Evolutionary conservation across 2,113 vertebrate genomes (phyloP).

Genomic region (Syngnathus floridae): DNA sequence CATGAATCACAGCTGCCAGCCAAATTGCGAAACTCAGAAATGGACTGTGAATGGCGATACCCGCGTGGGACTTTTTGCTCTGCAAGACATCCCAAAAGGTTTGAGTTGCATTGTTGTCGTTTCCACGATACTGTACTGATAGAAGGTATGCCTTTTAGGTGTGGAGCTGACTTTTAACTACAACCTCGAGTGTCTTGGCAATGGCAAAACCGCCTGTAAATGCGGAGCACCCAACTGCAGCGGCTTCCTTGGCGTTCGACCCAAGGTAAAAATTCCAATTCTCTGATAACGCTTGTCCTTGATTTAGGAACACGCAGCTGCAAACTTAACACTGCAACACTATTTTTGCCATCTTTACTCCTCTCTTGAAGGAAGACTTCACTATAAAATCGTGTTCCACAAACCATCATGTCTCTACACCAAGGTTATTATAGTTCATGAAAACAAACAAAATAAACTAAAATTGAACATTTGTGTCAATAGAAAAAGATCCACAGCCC

Average conservation of each 20-base stretch:
- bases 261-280: constrained; percentile 75
- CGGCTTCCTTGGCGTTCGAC: constrained; percentile 91
- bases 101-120: constrained; percentile 22
- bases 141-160: constrained; percentile 58
- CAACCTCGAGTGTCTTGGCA: constrained; percentile 95
- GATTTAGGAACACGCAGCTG: too few species aligned
- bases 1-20: constrained; percentile 98
- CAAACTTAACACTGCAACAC: too few species aligned
- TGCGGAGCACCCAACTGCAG: constrained; percentile 97
- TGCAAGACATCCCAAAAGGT: constrained; percentile 95
- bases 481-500: too few species aligned
- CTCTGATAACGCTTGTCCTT: too few species aligned
- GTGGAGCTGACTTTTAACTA: constrained; percentile 98
- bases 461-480: too few species aligned
- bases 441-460: too few species aligned
- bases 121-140: constrained; percentile 1
- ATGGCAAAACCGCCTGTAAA: constrained; percentile 96
- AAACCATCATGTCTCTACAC: too few species aligned
- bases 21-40: constrained; percentile 98
- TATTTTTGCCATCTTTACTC: too few species aligned
- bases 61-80: constrained; percentile 90
- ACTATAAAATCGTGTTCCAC: too few species aligned
- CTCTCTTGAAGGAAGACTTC: too few species aligned
- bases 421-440: too few species aligned
- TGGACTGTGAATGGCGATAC: constrained; percentile 99